Conservation (phyloP, 1,140 invertebrate genomes). For the Ceratoteleas bidentatus region DNA sequence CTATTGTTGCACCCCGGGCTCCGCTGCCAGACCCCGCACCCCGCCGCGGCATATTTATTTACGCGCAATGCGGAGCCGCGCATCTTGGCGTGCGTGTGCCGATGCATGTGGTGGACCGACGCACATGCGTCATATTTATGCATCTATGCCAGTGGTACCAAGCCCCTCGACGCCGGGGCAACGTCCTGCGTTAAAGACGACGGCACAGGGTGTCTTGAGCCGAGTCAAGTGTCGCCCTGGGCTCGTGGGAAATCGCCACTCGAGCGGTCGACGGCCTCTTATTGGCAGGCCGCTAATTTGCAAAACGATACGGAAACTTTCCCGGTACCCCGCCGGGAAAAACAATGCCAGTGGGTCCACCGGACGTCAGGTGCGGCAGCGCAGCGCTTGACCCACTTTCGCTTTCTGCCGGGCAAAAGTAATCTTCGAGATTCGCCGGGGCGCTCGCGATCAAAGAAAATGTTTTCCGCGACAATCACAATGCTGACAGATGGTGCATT, state of each 20-base stretch:
- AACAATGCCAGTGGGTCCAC: conserved; percentile 16
- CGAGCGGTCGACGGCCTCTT: conserved; percentile 41
- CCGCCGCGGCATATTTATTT: conserved; percentile 80
- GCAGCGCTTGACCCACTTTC: conserved; percentile 53
- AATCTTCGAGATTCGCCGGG: conserved; percentile 9
- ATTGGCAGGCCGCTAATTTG: conserved; percentile 44
- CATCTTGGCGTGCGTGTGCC: conserved; percentile 50
- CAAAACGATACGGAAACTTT: conserved; percentile 37
- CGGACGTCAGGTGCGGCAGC: conserved; percentile 13
- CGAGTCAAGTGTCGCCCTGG: conserved; percentile 13
- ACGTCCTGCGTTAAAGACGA: conserved; percentile 80
- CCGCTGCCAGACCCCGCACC: conserved; percentile 65
- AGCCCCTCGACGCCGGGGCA: conserved; percentile 75
- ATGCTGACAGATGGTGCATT: conserved; percentile 49
- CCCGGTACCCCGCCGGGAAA: conserved; percentile 13
- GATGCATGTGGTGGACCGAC: conserved; percentile 24
- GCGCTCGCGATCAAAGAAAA: conserved; percentile 38
- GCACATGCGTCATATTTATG: conserved; percentile 72
- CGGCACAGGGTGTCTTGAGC: conserved; percentile 55
- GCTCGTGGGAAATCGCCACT: conserved; percentile 66
- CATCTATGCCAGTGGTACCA: conserved; percentile 81
- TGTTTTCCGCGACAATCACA: conserved; percentile 27
- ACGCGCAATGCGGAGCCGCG: conserved; percentile 71
- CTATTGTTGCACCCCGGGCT: conserved; percentile 80
- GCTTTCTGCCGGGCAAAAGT: conserved; percentile 1